phyloP scores from a whole-genome alignment of 1,140 invertebrate genomes.

The Philaenus spumarius region DNA sequence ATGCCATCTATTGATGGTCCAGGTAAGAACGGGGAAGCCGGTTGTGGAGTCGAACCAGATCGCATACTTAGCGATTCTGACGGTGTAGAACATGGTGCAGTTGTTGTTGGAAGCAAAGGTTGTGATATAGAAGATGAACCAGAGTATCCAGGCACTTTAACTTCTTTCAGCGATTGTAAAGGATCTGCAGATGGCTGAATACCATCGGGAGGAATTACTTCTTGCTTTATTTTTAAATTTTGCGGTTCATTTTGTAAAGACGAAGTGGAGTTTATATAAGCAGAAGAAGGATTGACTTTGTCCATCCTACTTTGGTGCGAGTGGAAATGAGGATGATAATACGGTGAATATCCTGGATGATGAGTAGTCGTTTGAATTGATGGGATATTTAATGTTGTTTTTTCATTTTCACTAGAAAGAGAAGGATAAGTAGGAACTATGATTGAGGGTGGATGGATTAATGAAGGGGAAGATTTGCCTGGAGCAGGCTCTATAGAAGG shows the following conservation, averaged over 20 bases:
- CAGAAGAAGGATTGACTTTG: constrained; percentile 26
- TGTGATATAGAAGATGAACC: constrained; percentile 33
- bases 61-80: constrained; percentile 15
- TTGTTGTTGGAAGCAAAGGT: constrained; percentile 31
- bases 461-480: not conserved
- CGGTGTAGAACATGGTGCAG: constrained; percentile 14
- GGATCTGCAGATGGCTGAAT: constrained; percentile 55
- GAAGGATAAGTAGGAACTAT: constrained; percentile 21
- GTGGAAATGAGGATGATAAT: constrained; percentile 32
- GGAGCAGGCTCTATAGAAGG: not conserved
- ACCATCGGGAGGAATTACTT: constrained; percentile 46
- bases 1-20: constrained; percentile 53
- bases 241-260: constrained; percentile 53
- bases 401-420: constrained; percentile 23
- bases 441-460: constrained; percentile 11
- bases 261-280: constrained; percentile 20
- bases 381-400: constrained; percentile 28
- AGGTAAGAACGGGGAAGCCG: constrained; percentile 21
- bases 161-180: constrained; percentile 67
- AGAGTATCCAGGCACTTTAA: constrained; percentile 68
- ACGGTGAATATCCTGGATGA: constrained; percentile 25
- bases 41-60: constrained; percentile 17
- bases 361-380: constrained; percentile 20
- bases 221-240: constrained; percentile 73
- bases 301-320: constrained; percentile 24